A percentile compares a stretch with the other conserved stretches of the same genome.
These are phyloP conservation scores for Hydractinia echinata DNA, from an alignment of 30 jellyfish, hydroid and myxozoan genomes.

Conservation along the genomic window DNA sequence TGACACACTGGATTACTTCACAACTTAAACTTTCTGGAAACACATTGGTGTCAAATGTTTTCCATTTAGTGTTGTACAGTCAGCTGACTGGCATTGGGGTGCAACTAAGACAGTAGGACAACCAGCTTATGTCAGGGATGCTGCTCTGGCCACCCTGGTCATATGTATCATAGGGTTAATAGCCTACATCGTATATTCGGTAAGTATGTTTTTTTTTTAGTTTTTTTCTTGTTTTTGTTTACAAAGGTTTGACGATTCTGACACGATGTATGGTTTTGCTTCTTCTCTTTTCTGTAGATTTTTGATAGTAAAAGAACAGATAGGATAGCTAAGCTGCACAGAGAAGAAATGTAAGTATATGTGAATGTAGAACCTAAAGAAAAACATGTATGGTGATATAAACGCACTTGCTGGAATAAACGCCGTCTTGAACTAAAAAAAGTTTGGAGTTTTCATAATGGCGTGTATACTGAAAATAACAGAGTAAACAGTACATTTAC, in stretches of 20 bases:
- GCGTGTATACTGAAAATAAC: too few relatives aligned
- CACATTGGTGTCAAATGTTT: not conserved
- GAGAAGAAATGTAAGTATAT: slow-evolving; percentile 51
- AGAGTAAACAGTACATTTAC: too few relatives aligned
- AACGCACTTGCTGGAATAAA: too few relatives aligned
- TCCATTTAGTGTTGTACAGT: slow-evolving; percentile 50
- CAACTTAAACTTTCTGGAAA: not conserved
- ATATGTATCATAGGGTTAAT: slow-evolving; percentile 48
- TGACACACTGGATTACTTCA: too few relatives aligned
- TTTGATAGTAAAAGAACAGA: slow-evolving; percentile 66
- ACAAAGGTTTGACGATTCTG: not conserved
- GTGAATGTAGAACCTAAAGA: too few relatives aligned
- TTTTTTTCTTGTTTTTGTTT: not conserved
- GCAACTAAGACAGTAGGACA: slow-evolving; percentile 49
- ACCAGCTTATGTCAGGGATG: slow-evolving; percentile 57
- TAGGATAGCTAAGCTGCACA: slow-evolving; percentile 53
- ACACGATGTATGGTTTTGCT: not conserved
- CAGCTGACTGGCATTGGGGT: slow-evolving; percentile 84
- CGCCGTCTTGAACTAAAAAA: too few relatives aligned
- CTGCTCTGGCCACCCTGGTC: slow-evolving; percentile 71
- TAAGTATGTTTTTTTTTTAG: too few relatives aligned
- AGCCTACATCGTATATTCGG: slow-evolving; percentile 45
- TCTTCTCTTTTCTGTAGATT: slow-evolving; percentile 32
- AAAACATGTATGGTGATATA: too few relatives aligned
- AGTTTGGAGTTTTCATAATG: too few relatives aligned